Evolutionary conservation across 2,113 vertebrate genomes (phyloP), one percentile per base, ranked within the genome.

Genomic region (Stercorarius parasiticus): DNA sequence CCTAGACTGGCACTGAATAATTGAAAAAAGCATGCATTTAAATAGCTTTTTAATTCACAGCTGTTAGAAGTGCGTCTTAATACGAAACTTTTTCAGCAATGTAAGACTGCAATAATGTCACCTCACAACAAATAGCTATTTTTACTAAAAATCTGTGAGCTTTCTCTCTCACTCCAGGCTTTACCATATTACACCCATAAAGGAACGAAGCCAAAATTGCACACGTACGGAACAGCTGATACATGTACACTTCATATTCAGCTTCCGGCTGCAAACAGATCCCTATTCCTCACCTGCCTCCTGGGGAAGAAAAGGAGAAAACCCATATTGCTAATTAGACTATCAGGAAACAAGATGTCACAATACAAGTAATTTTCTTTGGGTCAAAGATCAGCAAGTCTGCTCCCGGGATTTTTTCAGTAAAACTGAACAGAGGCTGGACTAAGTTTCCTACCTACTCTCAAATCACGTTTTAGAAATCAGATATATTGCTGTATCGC

Each of bases 41-140:
- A 97, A 94, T 92, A 92, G 77, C 58, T 96, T 91, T 79, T 94
- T 90, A 96, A 88, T 85, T 91, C 88, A 79, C 77, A 92, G 66
- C 38, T 89, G 43, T 90, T 92, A 90, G 88, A 91, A 92, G 23
- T 42, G 67, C 67, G 55, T 62, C 50, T 88, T 72, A 92, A 71
- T 62, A 79, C 8, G 23, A n/a, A 58, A 36, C 34, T 36, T 92
- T 34, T 94, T 61, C 86, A 79, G 45, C 76, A 50, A 21, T 27
- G 2, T 49, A 67, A 86, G 73, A 87, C 36, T 80, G 53, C 52
- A 80, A 43, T 32, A 71, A 74, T 22, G 27, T 76, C 78, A 93
- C 89, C 62, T 82, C 80, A 84, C n/a, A 84, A 76, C 72, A 90
- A 53, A 38, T 0, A 77, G 30, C 34, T 95, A 17, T 69, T 95